Conservation (phyloP, 2,797 vertebrate species). For the Pantherophis alleghaniensis region DNA sequence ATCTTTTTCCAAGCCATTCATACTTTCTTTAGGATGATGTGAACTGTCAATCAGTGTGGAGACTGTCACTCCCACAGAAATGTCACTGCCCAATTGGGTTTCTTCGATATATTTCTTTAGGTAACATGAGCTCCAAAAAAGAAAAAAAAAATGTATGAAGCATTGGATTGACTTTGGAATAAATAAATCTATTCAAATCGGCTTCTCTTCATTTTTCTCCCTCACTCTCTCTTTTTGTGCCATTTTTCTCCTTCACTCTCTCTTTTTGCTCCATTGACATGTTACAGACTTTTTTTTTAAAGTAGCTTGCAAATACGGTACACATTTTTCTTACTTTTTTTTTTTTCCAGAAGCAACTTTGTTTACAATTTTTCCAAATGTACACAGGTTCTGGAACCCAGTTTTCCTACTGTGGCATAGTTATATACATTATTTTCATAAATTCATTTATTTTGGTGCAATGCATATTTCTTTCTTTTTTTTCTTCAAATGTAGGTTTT, state of each 20-base stretch:
- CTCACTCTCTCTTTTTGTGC: background rate
- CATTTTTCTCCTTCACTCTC: background rate
- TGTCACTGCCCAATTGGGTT: background rate
- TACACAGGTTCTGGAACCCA: background rate
- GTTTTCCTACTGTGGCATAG: background rate
- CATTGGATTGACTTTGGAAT: background rate
- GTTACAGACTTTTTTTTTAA: background rate
- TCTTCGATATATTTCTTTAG: background rate
- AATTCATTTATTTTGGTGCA: background rate
- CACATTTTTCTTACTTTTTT: background rate
- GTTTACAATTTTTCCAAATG: background rate
- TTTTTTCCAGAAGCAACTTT: background rate
- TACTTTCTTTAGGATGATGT: background rate
- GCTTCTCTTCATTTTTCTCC: background rate
- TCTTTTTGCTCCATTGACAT: background rate
- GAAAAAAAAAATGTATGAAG: background rate
- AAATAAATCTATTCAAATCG: background rate
- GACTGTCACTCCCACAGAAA: background rate
- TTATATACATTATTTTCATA: background rate
- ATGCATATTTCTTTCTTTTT: background rate
- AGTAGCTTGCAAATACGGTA: background rate
- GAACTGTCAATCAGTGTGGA: background rate
- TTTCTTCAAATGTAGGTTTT: background rate
- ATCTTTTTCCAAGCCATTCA: background rate
- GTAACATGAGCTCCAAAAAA: background rate